A percentile compares a stretch with the other conserved stretches of the same genome.
phyloP scores from a whole-genome alignment of 2,888 invertebrate species.

The Lasioglossum leucozonium region DNA sequence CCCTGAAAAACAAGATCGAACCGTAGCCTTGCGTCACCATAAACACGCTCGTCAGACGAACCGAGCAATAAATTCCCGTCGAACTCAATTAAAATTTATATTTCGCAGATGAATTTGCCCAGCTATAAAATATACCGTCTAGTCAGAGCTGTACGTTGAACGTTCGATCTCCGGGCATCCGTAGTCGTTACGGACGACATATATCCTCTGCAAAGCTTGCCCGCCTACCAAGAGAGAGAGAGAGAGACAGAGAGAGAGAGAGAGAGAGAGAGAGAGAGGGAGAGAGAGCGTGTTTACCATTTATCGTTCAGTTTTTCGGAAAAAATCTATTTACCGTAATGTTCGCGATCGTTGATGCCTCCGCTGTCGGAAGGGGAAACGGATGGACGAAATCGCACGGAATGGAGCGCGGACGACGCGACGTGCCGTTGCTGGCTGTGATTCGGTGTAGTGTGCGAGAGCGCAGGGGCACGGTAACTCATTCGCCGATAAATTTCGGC shows the following conservation, averaged over 20 bases:
- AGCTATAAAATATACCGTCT: neutral
- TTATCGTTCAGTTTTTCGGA: slow-evolving; percentile 12
- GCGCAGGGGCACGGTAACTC: slow-evolving; percentile 75
- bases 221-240: neutral
- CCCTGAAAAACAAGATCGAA: neutral
- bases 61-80: neutral
- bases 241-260: neutral
- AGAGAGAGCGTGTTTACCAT: neutral
- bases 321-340: slow-evolving; percentile 64
- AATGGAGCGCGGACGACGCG: slow-evolving; percentile 42
- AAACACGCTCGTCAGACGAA: neutral
- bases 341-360: slow-evolving; percentile 58
- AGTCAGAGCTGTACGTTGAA: neutral
- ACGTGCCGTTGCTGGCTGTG: slow-evolving; percentile 32
- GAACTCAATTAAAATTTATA: neutral
- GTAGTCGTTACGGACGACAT: neutral
- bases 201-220: neutral
- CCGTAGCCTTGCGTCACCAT: neutral
- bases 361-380: slow-evolving; percentile 63
- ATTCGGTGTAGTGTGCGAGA: slow-evolving; percentile 36
- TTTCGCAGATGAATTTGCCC: neutral
- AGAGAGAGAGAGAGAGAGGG: neutral
- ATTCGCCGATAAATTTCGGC: slow-evolving; percentile 83
- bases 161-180: neutral
- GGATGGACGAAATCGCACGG: slow-evolving; percentile 65